Conservation (phyloP, 2,888 invertebrate species). For the Epirrhoe tristata region DNA sequence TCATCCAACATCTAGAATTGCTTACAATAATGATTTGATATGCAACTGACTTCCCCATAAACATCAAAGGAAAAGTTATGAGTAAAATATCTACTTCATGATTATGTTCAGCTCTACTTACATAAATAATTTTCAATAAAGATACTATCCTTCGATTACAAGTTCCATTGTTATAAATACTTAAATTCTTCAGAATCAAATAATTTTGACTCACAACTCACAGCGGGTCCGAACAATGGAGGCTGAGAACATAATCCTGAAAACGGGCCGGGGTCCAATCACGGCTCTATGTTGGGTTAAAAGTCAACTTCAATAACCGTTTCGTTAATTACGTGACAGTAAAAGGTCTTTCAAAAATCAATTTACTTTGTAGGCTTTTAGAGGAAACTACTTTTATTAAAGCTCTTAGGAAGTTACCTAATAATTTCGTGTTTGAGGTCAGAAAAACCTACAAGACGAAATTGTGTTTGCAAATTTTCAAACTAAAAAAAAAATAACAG, state of each 20-base stretch:
- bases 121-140: background rate
- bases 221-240: background rate
- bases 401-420: too few relatives aligned
- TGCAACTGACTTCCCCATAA: too few relatives aligned
- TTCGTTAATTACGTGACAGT: background rate
- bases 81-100: too few relatives aligned
- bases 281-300: background rate
- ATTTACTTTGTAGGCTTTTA: background rate
- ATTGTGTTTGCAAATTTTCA: too few relatives aligned
- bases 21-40: too few relatives aligned
- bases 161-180: background rate
- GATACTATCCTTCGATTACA: background rate
- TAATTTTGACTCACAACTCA: background rate
- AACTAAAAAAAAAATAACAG: too few relatives aligned
- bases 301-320: background rate
- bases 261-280: background rate
- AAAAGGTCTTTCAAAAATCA: background rate
- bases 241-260: background rate
- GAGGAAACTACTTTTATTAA: too few relatives aligned
- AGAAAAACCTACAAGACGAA: too few relatives aligned
- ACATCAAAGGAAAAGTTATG: too few relatives aligned
- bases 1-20: too few relatives aligned
- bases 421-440: too few relatives aligned
- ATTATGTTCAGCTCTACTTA: background rate
- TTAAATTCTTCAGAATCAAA: background rate